These are phyloP conservation scores for Gortyna flavago DNA, from an alignment of 2,888 invertebrate genomes.

Conservation along the genomic window DNA sequence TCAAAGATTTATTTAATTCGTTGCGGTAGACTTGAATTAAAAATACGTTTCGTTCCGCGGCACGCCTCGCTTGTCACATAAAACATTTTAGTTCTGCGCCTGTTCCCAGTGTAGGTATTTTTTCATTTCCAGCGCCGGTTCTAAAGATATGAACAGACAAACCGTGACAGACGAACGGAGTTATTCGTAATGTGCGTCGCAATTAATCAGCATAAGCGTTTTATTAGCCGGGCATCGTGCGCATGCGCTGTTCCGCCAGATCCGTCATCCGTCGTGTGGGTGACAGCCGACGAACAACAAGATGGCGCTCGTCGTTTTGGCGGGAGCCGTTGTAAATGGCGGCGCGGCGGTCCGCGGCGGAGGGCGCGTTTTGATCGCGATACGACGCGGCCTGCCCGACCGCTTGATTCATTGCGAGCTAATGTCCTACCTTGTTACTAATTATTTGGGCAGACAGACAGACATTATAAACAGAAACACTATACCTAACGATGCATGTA, in stretches of 20 bases:
- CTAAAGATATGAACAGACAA: slow-evolving; percentile 71
- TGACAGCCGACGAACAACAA: slow-evolving; percentile 73
- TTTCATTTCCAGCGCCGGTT: slow-evolving; percentile 68
- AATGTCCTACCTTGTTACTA: slow-evolving; percentile 47
- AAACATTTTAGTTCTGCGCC: slow-evolving; percentile 78
- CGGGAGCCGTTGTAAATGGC: slow-evolving; percentile 74
- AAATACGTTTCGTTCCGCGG: slow-evolving; percentile 74
- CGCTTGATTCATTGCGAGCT: slow-evolving; percentile 64
- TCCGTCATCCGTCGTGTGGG: slow-evolving; percentile 79
- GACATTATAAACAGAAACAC: slow-evolving; percentile 18
- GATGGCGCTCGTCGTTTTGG: slow-evolving; percentile 63
- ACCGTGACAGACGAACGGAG: slow-evolving; percentile 70
- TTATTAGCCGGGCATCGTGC: slow-evolving; percentile 78
- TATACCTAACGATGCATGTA: not conserved
- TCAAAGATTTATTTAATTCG: slow-evolving; percentile 76
- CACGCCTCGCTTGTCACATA: slow-evolving; percentile 67
- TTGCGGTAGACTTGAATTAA: slow-evolving; percentile 71
- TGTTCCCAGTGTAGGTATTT: slow-evolving; percentile 71
- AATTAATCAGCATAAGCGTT: slow-evolving; percentile 86
- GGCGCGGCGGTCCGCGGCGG: slow-evolving; percentile 69
- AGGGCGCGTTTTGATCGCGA: slow-evolving; percentile 74
- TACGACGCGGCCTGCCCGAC: slow-evolving; percentile 52
- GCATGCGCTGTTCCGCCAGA: slow-evolving; percentile 79
- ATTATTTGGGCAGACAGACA: slow-evolving; percentile 60
- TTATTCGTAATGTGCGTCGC: slow-evolving; percentile 76